A percentile compares a stretch with the other conserved stretches of the same genome.
phyloP scores from a whole-genome alignment of 2,888 invertebrate genomes.

The Zaprionus obscuricornis region DNA sequence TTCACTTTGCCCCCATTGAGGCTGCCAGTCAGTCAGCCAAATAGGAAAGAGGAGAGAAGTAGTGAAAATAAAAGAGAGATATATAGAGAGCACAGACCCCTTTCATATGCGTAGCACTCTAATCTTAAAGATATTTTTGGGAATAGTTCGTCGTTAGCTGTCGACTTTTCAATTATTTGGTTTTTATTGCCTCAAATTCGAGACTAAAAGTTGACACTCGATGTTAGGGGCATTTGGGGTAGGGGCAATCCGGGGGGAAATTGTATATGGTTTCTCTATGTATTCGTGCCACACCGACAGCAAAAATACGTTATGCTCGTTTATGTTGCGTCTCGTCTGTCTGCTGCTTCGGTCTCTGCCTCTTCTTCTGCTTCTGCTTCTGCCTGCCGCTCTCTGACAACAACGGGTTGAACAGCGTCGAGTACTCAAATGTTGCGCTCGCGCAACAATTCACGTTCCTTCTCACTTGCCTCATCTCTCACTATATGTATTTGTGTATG shows the following conservation, averaged over 20 bases:
- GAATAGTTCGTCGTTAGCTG: slow-evolving; percentile 51
- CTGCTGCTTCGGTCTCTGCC: slow-evolving; percentile 24
- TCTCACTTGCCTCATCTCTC: slow-evolving; percentile 23
- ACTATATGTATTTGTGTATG: no score
- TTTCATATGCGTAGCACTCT: slow-evolving; percentile 60
- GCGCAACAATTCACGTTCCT: slow-evolving; percentile 56
- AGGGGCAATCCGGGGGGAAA: slow-evolving; percentile 20
- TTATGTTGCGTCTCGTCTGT: slow-evolving; percentile 67
- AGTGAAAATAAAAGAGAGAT: no score
- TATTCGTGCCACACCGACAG: slow-evolving; percentile 70
- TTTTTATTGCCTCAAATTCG: slow-evolving; percentile 72
- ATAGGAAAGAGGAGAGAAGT: background rate
- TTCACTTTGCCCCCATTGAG: slow-evolving; percentile 53
- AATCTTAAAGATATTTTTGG: slow-evolving; percentile 71
- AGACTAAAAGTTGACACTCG: slow-evolving; percentile 74
- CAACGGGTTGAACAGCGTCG: slow-evolving; percentile 33
- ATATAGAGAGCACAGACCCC: slow-evolving; percentile 44
- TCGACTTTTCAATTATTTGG: slow-evolving; percentile 68
- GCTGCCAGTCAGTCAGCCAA: slow-evolving; percentile 33
- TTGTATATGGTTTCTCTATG: slow-evolving; percentile 20
- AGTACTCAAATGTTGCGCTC: slow-evolving; percentile 52
- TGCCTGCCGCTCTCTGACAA: slow-evolving; percentile 30
- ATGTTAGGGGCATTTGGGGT: slow-evolving; percentile 16
- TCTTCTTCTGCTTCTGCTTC: slow-evolving; percentile 16
- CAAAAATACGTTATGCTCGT: slow-evolving; percentile 75